Percentiles rank a stretch among this genome's conserved stretches.
Conservation (phyloP, 2,797 vertebrate species). For the Sebastes kiyomatsui region DNA sequence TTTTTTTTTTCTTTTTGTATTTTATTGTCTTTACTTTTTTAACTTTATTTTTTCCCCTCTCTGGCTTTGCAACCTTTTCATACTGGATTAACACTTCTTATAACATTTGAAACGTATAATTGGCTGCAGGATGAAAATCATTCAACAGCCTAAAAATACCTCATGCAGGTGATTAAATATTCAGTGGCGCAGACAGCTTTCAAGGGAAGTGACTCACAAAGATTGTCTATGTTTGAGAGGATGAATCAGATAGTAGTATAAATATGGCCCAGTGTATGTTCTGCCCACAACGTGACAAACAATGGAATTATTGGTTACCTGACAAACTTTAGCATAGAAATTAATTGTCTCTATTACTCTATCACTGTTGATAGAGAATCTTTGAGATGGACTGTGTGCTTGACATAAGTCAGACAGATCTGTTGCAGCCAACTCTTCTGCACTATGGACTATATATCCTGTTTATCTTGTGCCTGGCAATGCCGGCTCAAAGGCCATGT, state of each 20-base stretch:
- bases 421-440: background rate
- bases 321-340: background rate
- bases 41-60: background rate
- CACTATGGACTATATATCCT: background rate
- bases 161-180: background rate
- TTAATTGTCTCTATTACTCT: background rate
- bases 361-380: background rate
- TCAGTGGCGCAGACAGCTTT: background rate
- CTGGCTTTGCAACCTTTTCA: background rate
- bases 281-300: background rate
- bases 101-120: background rate
- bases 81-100: background rate
- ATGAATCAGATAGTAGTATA: background rate
- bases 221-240: background rate
- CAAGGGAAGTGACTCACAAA: background rate
- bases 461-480: background rate
- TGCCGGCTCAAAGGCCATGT: constrained; percentile 3
- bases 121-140: background rate
- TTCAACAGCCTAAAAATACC: background rate
- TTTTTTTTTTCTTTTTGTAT: background rate
- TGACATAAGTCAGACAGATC: background rate
- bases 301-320: background rate
- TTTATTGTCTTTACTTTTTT: background rate
- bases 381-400: background rate
- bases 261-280: background rate